These are phyloP conservation scores for Cheilosia impressa DNA, from an alignment of 2,888 invertebrate species.

Conservation along the genomic window DNA sequence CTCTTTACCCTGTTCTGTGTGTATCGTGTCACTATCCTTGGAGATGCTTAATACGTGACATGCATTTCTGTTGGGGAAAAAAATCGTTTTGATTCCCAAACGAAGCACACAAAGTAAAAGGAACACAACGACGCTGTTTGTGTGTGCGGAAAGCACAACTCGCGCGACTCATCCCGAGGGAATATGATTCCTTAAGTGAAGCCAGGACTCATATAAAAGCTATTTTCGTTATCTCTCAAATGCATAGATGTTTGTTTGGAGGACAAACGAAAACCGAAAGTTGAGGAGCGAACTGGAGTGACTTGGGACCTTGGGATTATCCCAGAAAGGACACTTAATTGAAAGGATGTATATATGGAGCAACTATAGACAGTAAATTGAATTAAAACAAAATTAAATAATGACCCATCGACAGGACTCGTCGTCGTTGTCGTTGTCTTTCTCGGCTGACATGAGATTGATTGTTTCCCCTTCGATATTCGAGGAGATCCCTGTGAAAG, in stretches of 20 bases:
- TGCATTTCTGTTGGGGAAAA: conserved; percentile 63
- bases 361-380: conserved; percentile 47
- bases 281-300: conserved; percentile 35
- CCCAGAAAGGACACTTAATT: conserved; percentile 61
- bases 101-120: conserved; percentile 22
- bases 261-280: conserved; percentile 22
- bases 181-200: conserved; percentile 51
- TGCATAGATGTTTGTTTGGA: conserved; percentile 43
- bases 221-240: conserved; percentile 67
- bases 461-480: conserved; percentile 52
- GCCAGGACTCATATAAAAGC: conserved; percentile 62
- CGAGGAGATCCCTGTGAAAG: conserved; percentile 53
- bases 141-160: conserved; percentile 13
- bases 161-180: conserved; percentile 42
- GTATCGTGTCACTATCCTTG: conserved; percentile 66
- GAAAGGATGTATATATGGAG: conserved; percentile 57
- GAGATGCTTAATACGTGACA: conserved; percentile 73
- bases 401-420: conserved; percentile 63
- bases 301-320: conserved; percentile 49
- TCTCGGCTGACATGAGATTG: conserved; percentile 44
- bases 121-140: conserved; percentile 14
- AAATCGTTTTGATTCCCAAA: conserved; percentile 47
- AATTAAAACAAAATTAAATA: conserved; percentile 73
- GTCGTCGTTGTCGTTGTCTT: conserved; percentile 15
- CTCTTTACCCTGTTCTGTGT: conserved; percentile 1